phyloP scores from a whole-genome alignment of 2,797 vertebrate species.

The Vireo griseus region DNA sequence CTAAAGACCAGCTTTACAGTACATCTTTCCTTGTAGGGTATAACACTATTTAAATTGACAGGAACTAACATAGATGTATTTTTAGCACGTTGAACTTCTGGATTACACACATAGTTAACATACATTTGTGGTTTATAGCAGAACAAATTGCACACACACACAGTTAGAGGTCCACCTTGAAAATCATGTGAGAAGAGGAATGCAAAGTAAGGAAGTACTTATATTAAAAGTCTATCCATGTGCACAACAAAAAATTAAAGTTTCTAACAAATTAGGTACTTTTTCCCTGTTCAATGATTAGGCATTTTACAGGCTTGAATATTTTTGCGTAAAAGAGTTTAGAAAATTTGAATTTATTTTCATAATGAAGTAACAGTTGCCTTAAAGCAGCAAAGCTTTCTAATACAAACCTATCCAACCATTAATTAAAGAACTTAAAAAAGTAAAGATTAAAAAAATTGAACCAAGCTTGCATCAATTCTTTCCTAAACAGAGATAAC shows the following conservation, averaged over 20 bases:
- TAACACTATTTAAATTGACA: constrained; percentile 36
- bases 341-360: neutral
- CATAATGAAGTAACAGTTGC: neutral
- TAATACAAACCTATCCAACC: neutral
- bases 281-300: neutral
- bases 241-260: neutral
- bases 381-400: neutral
- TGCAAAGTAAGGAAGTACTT: neutral
- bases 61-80: constrained; percentile 35
- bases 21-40: constrained; percentile 64
- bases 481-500: neutral
- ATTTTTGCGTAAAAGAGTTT: neutral
- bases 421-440: neutral
- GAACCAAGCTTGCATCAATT: neutral
- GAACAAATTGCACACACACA: neutral
- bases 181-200: neutral
- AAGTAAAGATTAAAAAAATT: neutral
- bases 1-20: neutral
- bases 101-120: constrained; percentile 40
- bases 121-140: neutral
- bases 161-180: neutral
- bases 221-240: neutral
- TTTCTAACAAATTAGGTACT: neutral
- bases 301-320: neutral
- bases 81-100: constrained; percentile 47